Evolutionary conservation across 2,113 vertebrate species (phyloP).

Genomic region (Osmerus eperlanus): DNA sequence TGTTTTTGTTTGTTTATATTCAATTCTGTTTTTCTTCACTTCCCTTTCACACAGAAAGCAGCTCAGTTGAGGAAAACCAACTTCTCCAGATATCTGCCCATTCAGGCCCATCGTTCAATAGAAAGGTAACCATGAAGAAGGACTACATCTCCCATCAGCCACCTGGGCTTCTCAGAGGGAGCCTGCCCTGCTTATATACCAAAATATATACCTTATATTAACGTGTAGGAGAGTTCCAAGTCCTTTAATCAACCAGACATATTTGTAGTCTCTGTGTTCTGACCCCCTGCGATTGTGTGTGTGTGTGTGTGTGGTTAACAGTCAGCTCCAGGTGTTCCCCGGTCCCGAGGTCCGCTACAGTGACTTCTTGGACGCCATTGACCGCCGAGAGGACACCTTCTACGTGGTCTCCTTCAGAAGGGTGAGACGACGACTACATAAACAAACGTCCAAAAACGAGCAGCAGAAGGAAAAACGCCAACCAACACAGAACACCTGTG

Average conservation of each 20-base stretch:
- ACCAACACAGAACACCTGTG: not conserved
- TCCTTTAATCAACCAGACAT: not conserved
- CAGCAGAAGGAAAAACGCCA: not conserved
- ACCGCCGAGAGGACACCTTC: slow-evolving; percentile 87
- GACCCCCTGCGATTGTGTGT: not conserved
- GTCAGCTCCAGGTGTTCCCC: slow-evolving; percentile 84
- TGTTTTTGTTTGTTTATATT: not conserved
- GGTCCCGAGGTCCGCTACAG: slow-evolving; percentile 80
- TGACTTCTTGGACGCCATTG: slow-evolving; percentile 88
- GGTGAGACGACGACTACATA: slow-evolving; percentile 57
- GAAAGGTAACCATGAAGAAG: slow-evolving; percentile 67
- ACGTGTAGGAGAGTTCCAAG: no score
- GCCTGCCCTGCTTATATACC: no score
- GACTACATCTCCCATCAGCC: slow-evolving; percentile 4
- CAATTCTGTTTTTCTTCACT: not conserved
- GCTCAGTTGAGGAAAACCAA: slow-evolving; percentile 74
- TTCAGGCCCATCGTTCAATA: slow-evolving; percentile 69
- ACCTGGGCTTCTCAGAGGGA: not conserved
- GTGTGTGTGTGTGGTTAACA: slow-evolving; percentile 28
- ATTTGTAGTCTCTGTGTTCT: not conserved
- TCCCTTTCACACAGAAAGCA: slow-evolving; percentile 70
- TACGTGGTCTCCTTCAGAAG: slow-evolving; percentile 90
- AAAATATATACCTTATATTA: no score
- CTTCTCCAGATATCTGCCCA: slow-evolving; percentile 77
- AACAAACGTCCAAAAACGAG: not conserved